Percentiles rank a stretch among this genome's conserved stretches.
phyloP scores from a whole-genome alignment of 2,113 vertebrate species.

The Elgaria multicarinata region DNA sequence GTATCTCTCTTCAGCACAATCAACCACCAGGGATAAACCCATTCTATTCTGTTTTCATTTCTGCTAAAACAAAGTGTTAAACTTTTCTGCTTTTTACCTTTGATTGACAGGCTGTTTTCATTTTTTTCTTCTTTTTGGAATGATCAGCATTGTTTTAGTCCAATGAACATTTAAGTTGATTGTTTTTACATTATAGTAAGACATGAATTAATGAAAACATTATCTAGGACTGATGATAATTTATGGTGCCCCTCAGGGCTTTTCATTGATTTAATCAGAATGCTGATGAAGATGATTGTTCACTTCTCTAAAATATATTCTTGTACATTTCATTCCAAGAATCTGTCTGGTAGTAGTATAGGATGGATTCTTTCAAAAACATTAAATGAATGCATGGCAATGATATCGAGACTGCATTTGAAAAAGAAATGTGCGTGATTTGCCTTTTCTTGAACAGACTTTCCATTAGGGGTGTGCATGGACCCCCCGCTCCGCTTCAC shows the following conservation, averaged over 20 bases:
- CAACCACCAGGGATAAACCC: too few species aligned
- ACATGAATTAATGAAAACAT: conserved; percentile 22
- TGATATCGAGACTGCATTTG: neutral
- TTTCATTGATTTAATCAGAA: conserved; percentile 6
- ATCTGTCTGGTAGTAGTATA: neutral
- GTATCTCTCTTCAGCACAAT: too few species aligned
- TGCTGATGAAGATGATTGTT: neutral
- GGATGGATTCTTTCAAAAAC: neutral
- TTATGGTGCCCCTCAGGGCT: conserved; percentile 7
- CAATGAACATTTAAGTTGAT: neutral
- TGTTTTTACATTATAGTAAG: conserved; percentile 10
- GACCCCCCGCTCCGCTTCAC: too few species aligned
- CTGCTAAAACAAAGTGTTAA: neutral
- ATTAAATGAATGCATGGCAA: neutral
- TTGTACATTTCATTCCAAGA: neutral
- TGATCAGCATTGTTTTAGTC: neutral
- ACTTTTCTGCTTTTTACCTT: neutral
- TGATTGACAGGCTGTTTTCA: neutral
- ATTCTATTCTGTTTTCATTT: neutral
- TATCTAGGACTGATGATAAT: conserved; percentile 16
- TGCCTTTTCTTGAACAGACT: neutral
- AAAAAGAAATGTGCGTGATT: neutral
- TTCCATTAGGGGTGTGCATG: too few species aligned
- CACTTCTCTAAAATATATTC: neutral
- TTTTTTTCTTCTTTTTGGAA: neutral